Evolutionary conservation across 2,888 invertebrate genomes (phyloP).

Genomic region (Eustalomyia histrio): DNA sequence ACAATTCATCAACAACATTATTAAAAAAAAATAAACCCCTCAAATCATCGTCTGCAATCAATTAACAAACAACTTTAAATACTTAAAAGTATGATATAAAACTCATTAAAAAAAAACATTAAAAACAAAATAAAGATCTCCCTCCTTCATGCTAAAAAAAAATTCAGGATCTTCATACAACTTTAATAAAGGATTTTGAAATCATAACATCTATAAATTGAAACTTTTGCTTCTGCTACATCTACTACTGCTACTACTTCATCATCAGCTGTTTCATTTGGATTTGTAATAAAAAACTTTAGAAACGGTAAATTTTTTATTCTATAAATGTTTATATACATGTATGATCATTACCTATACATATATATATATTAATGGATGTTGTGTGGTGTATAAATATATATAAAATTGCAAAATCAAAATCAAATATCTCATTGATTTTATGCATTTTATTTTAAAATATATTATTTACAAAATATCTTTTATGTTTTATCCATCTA

Average conservation of each 20-base stretch:
- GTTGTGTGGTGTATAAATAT: slow-evolving; percentile 59
- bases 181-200: not conserved
- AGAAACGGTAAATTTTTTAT: slow-evolving; percentile 4
- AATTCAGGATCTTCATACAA: not conserved
- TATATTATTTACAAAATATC: not conserved
- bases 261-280: not conserved
- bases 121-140: slow-evolving; percentile 42
- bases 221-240: too few relatives aligned
- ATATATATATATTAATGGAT: slow-evolving; percentile 47
- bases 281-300: not conserved
- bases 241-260: too few relatives aligned
- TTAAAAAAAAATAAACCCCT: not conserved
- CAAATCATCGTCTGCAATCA: slow-evolving; percentile 24
- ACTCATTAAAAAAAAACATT: slow-evolving; percentile 13
- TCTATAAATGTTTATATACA: not conserved
- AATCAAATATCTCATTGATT: slow-evolving; percentile 18
- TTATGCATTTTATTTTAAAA: not conserved
- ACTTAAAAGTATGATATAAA: not conserved
- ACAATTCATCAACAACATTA: slow-evolving; percentile 46
- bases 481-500: slow-evolving; percentile 13
- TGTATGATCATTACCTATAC: slow-evolving; percentile 1
- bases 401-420: not conserved
- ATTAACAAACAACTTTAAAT: not conserved
- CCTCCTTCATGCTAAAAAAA: slow-evolving; percentile 25
- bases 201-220: not conserved